A percentile compares a stretch with the other conserved stretches of the same genome.
Evolutionary conservation across 2,113 vertebrate species (phyloP).

Genomic region (Myocastor coypus): DNA sequence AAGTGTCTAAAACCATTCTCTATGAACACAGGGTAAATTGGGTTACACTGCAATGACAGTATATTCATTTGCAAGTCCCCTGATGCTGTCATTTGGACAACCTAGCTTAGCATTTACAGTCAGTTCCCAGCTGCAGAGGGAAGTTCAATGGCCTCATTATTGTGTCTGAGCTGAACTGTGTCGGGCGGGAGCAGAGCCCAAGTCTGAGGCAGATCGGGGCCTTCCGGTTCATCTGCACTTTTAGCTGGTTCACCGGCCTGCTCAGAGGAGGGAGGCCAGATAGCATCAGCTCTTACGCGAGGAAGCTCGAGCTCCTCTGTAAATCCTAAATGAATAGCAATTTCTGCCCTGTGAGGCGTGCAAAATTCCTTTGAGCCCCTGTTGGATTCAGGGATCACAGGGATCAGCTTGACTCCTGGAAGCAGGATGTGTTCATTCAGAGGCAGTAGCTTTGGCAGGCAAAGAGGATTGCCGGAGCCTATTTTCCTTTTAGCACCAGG

Average conservation of each 20-base stretch:
- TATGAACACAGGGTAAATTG: conserved; percentile 72
- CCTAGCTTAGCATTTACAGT: conserved; percentile 67
- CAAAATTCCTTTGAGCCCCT: conserved; percentile 85
- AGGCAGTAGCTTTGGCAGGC: conserved; percentile 84
- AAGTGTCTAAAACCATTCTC: conserved; percentile 67
- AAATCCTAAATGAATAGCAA: conserved; percentile 85
- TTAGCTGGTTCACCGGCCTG: conserved; percentile 75
- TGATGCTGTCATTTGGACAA: conserved; percentile 69
- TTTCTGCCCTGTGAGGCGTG: conserved; percentile 82
- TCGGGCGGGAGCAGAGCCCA: conserved; percentile 56
- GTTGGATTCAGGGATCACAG: conserved; percentile 83
- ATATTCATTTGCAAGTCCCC: conserved; percentile 74
- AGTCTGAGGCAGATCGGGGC: conserved; percentile 59
- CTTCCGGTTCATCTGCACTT: conserved; percentile 77
- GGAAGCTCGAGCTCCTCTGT: conserved; percentile 74
- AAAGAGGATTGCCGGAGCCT: conserved; percentile 87
- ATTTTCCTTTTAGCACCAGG: conserved; percentile 88
- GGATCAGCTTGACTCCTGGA: conserved; percentile 86
- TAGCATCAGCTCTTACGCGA: conserved; percentile 74
- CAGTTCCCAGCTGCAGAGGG: conserved; percentile 70
- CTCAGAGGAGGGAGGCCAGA: conserved; percentile 73
- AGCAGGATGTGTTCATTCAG: conserved; percentile 86
- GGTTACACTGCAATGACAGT: conserved; percentile 68
- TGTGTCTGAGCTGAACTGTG: conserved; percentile 72
- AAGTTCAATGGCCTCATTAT: conserved; percentile 77